Conservation (phyloP, 2,797 vertebrate species). For the Hydrolagus colliei region DNA sequence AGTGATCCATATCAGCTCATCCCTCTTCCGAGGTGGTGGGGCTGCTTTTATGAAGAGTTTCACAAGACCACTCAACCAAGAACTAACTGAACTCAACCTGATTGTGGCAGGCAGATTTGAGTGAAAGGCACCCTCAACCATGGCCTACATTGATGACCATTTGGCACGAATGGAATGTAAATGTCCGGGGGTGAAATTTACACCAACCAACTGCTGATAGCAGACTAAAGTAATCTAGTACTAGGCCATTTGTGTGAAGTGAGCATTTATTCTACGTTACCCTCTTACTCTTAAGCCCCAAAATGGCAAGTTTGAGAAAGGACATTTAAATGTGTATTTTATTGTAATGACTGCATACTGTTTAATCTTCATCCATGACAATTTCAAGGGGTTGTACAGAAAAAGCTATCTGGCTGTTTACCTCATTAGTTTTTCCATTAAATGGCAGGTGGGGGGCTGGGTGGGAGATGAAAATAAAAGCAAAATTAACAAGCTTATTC, state of each 20-base stretch:
- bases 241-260: not conserved
- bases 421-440: too few relatives aligned
- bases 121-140: not conserved
- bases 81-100: not conserved
- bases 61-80: not conserved
- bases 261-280: not conserved
- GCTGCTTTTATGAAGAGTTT: not conserved
- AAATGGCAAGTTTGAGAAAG: not conserved
- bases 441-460: too few relatives aligned
- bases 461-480: too few relatives aligned
- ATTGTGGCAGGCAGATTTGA: not conserved
- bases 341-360: not conserved
- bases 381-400: not conserved
- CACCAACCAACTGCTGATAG: not conserved
- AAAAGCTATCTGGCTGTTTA: too few relatives aligned
- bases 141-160: not conserved
- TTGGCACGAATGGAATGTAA: not conserved
- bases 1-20: not conserved
- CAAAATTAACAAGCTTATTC: too few relatives aligned
- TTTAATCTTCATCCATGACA: not conserved
- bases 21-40: not conserved
- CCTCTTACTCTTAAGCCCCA: not conserved
- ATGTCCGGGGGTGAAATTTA: not conserved
- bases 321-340: not conserved
- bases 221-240: slow-evolving; percentile 1